Evolutionary conservation across 2,797 vertebrate genomes (phyloP), one percentile per base, ranked within the genome.

Genomic region (Alca torda): DNA sequence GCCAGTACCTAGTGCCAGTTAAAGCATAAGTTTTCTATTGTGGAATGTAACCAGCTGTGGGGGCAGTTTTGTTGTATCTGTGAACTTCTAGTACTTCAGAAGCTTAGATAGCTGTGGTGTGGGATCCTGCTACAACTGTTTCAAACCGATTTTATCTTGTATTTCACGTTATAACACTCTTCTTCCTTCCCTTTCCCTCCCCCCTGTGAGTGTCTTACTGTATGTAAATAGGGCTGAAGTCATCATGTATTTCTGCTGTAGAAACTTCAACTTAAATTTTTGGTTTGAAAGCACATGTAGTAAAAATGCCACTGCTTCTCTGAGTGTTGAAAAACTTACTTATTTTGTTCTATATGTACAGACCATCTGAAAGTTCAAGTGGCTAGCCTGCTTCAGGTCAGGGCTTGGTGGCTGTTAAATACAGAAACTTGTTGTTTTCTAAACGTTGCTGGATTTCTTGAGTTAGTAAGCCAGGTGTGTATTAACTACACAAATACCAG

Each of bases 151-250:
- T 48, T 72, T 89, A 28, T 82, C 28, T 84, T 65, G 4, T 60
- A 5, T 60, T 9, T 87, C 12, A 9, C 2, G 10, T 54, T 19
- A 6, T 6, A 6, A 31, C 3, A 21, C 3, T 53, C 2, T 6
- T 51, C 14, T 45, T 16, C 4, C 60, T 4, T 28, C 7, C 9
- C 5, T 8, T 3, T 8, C 7, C 2, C 7, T 2, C 4, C 6
- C 2, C 5, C 7, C 12, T 0, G 0, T 1, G 5, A 17, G 8
- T 45, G 14, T 50, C 39, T 45, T 54, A 12, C 16, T n/a, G 1
- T 46, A 18, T n/a, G 10, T 60, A 15, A 72, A 37, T 74, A 53
- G 14, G 15, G 1, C 48, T 78, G 18, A 11, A 33, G 24, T 80
- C 2, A 4, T 14, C 3, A 2, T 25, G 13, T 83, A 28, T 50